These are phyloP conservation scores for Riparia riparia DNA, from an alignment of 2,113 vertebrate species.

Conservation along the genomic window DNA sequence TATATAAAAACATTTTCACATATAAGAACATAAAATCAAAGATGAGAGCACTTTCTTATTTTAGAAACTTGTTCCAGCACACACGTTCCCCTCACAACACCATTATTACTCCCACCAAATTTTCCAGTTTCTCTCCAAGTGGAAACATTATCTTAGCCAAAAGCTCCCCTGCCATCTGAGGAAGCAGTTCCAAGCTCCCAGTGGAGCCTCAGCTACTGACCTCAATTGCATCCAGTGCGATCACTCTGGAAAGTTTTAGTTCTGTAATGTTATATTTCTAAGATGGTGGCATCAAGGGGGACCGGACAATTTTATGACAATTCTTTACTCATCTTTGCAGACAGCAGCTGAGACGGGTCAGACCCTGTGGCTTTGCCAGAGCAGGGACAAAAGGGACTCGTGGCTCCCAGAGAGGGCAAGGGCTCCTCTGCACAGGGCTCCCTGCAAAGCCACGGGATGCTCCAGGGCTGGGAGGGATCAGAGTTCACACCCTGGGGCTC, in stretches of 20 bases:
- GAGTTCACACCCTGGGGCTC: neutral
- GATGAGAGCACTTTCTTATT: neutral
- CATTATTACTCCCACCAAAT: neutral
- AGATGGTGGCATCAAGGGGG: neutral
- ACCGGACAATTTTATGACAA: neutral
- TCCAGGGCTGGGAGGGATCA: rapidly evolving
- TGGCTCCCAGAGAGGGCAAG: neutral
- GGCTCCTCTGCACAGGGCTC: neutral
- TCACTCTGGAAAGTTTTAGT: neutral
- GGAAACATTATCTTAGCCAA: neutral
- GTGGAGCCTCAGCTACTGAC: neutral
- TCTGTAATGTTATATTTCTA: neutral
- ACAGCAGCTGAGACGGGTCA: neutral
- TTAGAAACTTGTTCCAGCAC: neutral
- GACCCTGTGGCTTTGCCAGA: neutral
- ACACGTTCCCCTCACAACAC: neutral
- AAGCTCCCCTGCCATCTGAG: neutral
- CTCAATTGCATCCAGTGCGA: neutral
- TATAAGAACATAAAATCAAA: neutral
- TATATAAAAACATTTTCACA: neutral
- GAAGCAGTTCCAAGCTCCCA: neutral
- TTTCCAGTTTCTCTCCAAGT: neutral
- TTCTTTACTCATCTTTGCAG: neutral
- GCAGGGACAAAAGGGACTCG: neutral
- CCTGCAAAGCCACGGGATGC: neutral